A percentile compares a stretch with the other conserved stretches of the same genome.
Conservation (phyloP, 2,888 invertebrate species). For the Penaeus monodon region DNA sequence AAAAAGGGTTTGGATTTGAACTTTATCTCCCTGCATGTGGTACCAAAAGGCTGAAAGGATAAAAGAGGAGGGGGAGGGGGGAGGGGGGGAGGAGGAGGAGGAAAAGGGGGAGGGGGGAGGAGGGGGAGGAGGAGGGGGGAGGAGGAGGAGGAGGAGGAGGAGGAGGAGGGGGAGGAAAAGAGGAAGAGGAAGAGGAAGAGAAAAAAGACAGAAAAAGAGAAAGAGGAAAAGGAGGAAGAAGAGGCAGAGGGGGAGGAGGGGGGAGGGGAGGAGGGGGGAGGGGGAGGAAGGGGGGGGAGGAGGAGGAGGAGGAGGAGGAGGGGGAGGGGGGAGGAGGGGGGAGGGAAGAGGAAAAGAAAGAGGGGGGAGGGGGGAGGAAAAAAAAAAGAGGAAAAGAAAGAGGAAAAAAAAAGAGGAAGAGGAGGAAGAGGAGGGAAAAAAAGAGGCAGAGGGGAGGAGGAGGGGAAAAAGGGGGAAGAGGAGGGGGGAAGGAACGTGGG, state of each 20-base stretch:
- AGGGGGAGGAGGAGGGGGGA: too few relatives aligned
- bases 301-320: background rate
- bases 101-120: too few relatives aligned
- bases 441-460: background rate
- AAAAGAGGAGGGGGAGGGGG: too few relatives aligned
- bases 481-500: background rate
- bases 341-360: background rate
- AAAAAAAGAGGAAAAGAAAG: background rate
- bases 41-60: too few relatives aligned
- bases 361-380: background rate
- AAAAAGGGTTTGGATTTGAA: too few relatives aligned
- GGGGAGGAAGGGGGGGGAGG: background rate
- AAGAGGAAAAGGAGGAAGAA: slow-evolving; percentile 10
- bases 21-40: too few relatives aligned
- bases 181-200: slow-evolving; percentile 1
- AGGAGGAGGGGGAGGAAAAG: background rate
- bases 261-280: background rate
- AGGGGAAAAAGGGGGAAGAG: background rate
- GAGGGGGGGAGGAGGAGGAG: too few relatives aligned
- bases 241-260: slow-evolving; percentile 3
- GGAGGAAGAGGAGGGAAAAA: background rate
- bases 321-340: background rate
- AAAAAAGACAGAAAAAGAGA: slow-evolving; percentile 23
- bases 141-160: too few relatives aligned
- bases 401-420: background rate